Conservation (phyloP, 2,888 invertebrate species). For the Watsonalla binaria region DNA sequence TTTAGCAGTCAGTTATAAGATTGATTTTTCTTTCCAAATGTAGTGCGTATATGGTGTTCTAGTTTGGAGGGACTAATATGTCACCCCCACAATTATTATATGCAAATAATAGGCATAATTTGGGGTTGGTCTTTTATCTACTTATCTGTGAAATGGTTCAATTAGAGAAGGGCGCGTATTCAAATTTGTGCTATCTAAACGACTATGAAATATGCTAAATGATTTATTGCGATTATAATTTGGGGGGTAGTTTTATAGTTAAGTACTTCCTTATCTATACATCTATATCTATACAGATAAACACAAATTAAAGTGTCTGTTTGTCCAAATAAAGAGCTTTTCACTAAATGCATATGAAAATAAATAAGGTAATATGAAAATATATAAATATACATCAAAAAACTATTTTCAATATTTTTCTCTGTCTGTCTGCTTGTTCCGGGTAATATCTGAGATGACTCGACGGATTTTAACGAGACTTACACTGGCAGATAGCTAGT, state of each 20-base stretch:
- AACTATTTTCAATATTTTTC: too few relatives aligned
- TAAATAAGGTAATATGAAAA: too few relatives aligned
- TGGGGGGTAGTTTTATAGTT: constrained; percentile 7
- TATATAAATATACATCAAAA: too few relatives aligned
- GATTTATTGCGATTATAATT: constrained; percentile 53
- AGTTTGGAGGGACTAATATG: constrained; percentile 32
- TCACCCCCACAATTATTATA: constrained; percentile 72
- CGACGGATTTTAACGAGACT: too few relatives aligned
- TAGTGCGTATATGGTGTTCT: constrained; percentile 9
- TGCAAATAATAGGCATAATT: constrained; percentile 77
- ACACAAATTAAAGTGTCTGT: too few relatives aligned
- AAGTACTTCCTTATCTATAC: too few relatives aligned
- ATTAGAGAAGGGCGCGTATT: constrained; percentile 49
- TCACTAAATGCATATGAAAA: too few relatives aligned
- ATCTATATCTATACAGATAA: too few relatives aligned
- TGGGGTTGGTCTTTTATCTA: constrained; percentile 75
- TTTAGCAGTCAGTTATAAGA: background rate
- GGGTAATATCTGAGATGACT: too few relatives aligned
- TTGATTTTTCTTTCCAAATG: constrained; percentile 7
- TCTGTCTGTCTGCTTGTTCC: too few relatives aligned
- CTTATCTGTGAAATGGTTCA: constrained; percentile 77
- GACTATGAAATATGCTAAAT: constrained; percentile 68
- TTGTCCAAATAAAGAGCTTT: too few relatives aligned
- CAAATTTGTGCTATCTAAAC: constrained; percentile 49
- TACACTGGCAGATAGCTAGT: too few relatives aligned